Base-by-base conservation (phyloP, 2,888 invertebrate genomes). In the Mellilla xanthometata region DNA sequence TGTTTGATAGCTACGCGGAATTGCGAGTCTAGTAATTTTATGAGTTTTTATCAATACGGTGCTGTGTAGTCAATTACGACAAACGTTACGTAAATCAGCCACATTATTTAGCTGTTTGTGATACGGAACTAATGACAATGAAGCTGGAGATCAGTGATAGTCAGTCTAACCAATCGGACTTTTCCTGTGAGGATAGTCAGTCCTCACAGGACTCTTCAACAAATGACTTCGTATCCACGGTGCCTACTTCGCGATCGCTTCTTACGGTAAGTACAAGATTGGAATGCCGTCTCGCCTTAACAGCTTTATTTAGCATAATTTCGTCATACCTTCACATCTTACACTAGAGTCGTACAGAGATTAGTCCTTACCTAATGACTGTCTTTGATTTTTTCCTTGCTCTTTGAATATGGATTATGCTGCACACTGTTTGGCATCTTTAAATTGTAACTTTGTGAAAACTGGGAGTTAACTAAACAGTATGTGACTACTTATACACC, bases 101-200 rank as follows among this genome's bases (percentile, higher is more conserved):
- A 74, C 75, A 75, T 74, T 68, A 73, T 75, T 79, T 76, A 76
- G 75, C 54, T 54, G 46, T 12, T 28, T 53, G 67, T 75, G 61
- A 59, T 59, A 52, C 50, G 58, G 72, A 67, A 77, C 77, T 72
- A 46, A 85, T 86, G 86, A 86, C 81, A 71, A 92, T 92, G 92
- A 92, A 92, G 89, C 81, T 91, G 58, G 92, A 92, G 68, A 86
- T 91, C 47, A 90, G 91, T 78, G 92, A 92, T 72, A 90, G 84
- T 59, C 85, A 91, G 58, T 92, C 92, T 57, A 92, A 92, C 74
- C 91, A 91, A 68, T 92, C 92, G 46, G 92, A 91, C 77, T 90
- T 84, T 58, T 92, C 92, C 53, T 91, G 90, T 72, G 91, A 92
- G 72, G 91, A 92, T 69, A 92, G 91, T 65, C 91, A 91, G 56